Evolutionary conservation across 1,140 invertebrate species (phyloP).

Genomic region (Leucophenga varia): DNA sequence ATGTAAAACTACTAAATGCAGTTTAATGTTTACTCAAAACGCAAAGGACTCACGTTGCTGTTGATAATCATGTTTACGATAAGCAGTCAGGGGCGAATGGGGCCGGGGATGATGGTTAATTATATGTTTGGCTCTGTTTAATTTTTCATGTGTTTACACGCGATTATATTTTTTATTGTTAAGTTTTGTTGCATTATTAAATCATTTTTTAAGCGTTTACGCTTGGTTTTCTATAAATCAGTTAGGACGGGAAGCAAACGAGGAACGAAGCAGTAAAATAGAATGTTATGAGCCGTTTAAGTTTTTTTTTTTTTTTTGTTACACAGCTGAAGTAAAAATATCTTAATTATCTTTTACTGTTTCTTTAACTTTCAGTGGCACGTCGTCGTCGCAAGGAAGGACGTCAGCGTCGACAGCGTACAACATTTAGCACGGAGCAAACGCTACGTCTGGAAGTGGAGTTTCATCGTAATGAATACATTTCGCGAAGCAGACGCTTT

Average conservation of each 20-base stretch:
- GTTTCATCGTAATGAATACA: slow-evolving; percentile 88
- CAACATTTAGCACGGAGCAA: slow-evolving; percentile 92
- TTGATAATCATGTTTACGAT: too few relatives aligned
- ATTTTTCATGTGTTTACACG: slow-evolving; percentile 31
- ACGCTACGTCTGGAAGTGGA: slow-evolving; percentile 88
- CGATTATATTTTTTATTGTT: slow-evolving; percentile 33
- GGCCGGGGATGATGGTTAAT: slow-evolving; percentile 39
- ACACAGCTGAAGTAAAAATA: too few relatives aligned
- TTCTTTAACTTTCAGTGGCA: slow-evolving; percentile 65
- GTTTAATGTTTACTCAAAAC: slow-evolving; percentile 40
- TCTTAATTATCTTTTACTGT: background rate
- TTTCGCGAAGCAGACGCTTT: slow-evolving; percentile 80
- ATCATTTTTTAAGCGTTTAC: slow-evolving; percentile 9
- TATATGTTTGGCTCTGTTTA: slow-evolving; percentile 53
- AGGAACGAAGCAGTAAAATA: too few relatives aligned
- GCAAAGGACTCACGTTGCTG: slow-evolving; percentile 22
- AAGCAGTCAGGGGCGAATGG: too few relatives aligned
- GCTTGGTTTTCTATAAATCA: background rate
- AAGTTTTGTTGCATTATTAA: too few relatives aligned
- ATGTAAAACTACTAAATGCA: slow-evolving; percentile 44
- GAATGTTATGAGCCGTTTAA: too few relatives aligned
- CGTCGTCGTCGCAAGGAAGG: slow-evolving; percentile 81
- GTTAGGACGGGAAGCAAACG: too few relatives aligned
- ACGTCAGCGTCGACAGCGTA: slow-evolving; percentile 82
- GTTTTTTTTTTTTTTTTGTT: background rate